Conservation (phyloP, 2,888 invertebrate genomes). For the Bellardia pandia region DNA sequence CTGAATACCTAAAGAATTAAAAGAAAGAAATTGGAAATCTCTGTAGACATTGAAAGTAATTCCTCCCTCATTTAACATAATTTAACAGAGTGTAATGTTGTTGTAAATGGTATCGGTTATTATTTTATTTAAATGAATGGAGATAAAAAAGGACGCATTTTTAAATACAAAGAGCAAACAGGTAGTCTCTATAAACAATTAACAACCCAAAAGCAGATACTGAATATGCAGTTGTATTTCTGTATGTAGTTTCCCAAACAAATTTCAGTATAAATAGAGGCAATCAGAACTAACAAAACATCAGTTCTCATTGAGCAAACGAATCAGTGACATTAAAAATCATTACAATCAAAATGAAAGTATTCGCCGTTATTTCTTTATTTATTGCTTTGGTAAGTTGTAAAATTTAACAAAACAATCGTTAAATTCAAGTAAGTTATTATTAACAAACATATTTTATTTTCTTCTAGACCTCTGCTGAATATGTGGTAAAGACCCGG, state of each 20-base stretch:
- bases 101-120: neutral
- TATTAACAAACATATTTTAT: neutral
- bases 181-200: neutral
- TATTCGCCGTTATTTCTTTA: slow-evolving; percentile 75
- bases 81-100: neutral
- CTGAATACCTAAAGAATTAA: too few relatives aligned
- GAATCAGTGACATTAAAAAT: slow-evolving; percentile 9
- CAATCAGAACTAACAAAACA: neutral
- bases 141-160: neutral
- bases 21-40: neutral
- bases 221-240: neutral
- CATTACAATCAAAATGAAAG: slow-evolving; percentile 74
- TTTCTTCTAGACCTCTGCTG: slow-evolving; percentile 75
- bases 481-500: slow-evolving; percentile 79
- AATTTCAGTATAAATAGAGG: slow-evolving; percentile 49
- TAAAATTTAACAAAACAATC: neutral
- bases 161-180: neutral
- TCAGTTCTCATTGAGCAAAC: slow-evolving; percentile 38
- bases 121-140: neutral
- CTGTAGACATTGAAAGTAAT: neutral
- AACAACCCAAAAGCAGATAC: slow-evolving; percentile 35
- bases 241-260: neutral
- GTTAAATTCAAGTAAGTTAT: neutral
- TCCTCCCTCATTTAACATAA: neutral
- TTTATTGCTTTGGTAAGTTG: slow-evolving; percentile 77